Evolutionary conservation across 2,888 invertebrate species (phyloP).

Genomic region (Eumacrocentrus americanus): DNA sequence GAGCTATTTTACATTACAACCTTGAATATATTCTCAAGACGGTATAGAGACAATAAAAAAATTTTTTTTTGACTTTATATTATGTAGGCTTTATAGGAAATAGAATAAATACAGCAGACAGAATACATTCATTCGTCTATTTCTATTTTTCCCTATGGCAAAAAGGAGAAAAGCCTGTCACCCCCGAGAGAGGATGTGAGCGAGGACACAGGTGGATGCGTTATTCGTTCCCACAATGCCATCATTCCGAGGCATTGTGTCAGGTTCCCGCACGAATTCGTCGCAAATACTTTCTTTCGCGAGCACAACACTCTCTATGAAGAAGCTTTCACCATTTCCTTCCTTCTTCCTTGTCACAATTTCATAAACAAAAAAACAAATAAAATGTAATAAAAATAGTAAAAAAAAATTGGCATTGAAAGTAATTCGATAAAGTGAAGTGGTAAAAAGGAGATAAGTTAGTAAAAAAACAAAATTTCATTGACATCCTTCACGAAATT

Average conservation of each 20-base stretch:
- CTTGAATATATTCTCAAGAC: background rate
- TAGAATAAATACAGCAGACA: background rate
- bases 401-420: too few relatives aligned
- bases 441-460: too few relatives aligned
- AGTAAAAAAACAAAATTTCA: too few relatives aligned
- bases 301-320: background rate
- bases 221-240: constrained; percentile 58
- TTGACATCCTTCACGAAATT: too few relatives aligned
- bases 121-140: background rate
- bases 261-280: constrained; percentile 51
- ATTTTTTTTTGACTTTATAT: background rate
- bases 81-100: background rate
- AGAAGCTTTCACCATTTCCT: too few relatives aligned
- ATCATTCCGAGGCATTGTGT: constrained; percentile 57
- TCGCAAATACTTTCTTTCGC: constrained; percentile 48
- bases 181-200: constrained; percentile 33
- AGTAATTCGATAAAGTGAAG: too few relatives aligned
- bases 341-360: too few relatives aligned
- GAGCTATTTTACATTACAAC: too few relatives aligned
- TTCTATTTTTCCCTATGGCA: background rate
- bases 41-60: too few relatives aligned
- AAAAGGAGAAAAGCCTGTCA: background rate
- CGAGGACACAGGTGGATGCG: constrained; percentile 52
- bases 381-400: too few relatives aligned
- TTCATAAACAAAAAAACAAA: too few relatives aligned